Percentiles rank a stretch among this genome's conserved stretches.
phyloP scores from a whole-genome alignment of 2,888 invertebrate species.

The Myopa testacea region DNA sequence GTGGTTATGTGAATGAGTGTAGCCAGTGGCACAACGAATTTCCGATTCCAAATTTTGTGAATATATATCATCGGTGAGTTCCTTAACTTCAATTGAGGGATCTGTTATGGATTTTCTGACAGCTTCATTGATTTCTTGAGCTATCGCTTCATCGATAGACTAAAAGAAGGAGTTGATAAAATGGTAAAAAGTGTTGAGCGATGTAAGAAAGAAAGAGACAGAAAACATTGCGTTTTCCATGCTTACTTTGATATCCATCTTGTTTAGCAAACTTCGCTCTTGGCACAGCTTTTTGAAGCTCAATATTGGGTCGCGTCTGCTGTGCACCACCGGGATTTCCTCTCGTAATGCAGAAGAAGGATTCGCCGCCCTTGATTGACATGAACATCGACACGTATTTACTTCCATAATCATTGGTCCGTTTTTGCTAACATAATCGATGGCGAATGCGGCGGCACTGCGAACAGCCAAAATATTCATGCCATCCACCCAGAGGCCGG shows the following conservation, averaged over 20 bases:
- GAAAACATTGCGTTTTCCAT: neutral
- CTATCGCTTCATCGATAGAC: slow-evolving; percentile 84
- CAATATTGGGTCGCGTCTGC: slow-evolving; percentile 94
- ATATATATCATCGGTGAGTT: slow-evolving; percentile 84
- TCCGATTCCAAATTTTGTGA: slow-evolving; percentile 72
- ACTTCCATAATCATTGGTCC: slow-evolving; percentile 92
- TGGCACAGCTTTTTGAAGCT: slow-evolving; percentile 82
- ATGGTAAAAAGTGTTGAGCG: neutral
- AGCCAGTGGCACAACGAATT: slow-evolving; percentile 72
- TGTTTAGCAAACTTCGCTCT: slow-evolving; percentile 74
- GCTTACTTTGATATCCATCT: slow-evolving; percentile 88
- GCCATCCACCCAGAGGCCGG: slow-evolving; percentile 86
- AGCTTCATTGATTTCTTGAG: slow-evolving; percentile 83
- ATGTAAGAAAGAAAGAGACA: neutral
- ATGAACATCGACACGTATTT: slow-evolving; percentile 93
- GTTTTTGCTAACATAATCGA: slow-evolving; percentile 70
- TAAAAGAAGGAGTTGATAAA: slow-evolving; percentile 56
- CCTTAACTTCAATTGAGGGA: slow-evolving; percentile 79
- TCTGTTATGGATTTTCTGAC: slow-evolving; percentile 79
- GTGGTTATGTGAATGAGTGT: slow-evolving; percentile 43
- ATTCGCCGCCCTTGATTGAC: slow-evolving; percentile 99
- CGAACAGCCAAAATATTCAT: slow-evolving; percentile 85
- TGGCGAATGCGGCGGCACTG: slow-evolving; percentile 84
- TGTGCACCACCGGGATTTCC: slow-evolving; percentile 92
- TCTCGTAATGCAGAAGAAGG: slow-evolving; percentile 86